Conservation (phyloP, 2,797 vertebrate genomes). For the Falco rusticolus region DNA sequence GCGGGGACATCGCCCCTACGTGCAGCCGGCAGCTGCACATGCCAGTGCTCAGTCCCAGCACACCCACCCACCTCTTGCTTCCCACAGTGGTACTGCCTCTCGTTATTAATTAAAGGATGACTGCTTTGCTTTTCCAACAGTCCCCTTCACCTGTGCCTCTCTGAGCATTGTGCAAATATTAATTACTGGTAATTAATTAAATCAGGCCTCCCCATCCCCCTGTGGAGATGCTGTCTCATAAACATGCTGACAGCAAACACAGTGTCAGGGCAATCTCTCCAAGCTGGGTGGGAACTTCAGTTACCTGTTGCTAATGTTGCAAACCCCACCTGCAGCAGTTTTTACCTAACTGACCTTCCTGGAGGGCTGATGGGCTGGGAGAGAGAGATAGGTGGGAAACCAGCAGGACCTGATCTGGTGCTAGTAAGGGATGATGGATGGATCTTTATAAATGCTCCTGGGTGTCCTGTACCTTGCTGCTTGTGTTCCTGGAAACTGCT, state of each 20-base stretch:
- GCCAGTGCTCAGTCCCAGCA: background rate
- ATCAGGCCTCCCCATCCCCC: background rate
- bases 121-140: background rate
- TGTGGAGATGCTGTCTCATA: conserved; percentile 9
- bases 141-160: conserved; percentile 47
- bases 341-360: background rate
- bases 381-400: background rate
- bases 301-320: background rate
- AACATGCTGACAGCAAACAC: background rate
- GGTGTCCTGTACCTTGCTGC: background rate
- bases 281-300: background rate
- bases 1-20: rapidly evolving
- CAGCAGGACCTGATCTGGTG: background rate
- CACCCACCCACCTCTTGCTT: background rate
- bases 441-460: background rate
- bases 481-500: background rate
- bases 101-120: background rate
- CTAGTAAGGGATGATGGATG: background rate
- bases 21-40: background rate
- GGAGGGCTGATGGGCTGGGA: background rate
- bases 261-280: background rate
- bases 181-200: conserved; percentile 63
- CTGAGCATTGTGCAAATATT: conserved; percentile 42
- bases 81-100: background rate
- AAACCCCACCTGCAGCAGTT: background rate